Evolutionary conservation across 2,797 vertebrate genomes (phyloP).

Genomic region (Microctenopoma steveboyesi): DNA sequence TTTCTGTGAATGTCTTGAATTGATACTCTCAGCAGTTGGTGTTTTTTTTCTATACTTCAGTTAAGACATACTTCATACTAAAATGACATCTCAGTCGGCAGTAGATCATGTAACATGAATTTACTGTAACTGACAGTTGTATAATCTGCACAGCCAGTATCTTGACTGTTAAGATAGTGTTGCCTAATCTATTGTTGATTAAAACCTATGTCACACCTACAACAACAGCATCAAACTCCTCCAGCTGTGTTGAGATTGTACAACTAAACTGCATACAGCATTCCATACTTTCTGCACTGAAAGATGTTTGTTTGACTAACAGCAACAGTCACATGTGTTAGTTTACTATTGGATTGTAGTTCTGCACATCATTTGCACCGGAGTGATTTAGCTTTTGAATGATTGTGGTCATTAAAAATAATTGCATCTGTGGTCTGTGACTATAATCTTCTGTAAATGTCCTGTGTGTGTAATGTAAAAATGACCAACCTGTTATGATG

Average conservation of each 20-base stretch:
- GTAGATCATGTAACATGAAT: conserved; percentile 22
- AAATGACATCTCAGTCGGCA: conserved; percentile 49
- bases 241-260: conserved; percentile 3
- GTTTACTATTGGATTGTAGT: conserved; percentile 14
- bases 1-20: conserved; percentile 45
- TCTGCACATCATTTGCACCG: conserved; percentile 29
- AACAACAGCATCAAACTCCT: conserved; percentile 5
- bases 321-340: conserved; percentile 11
- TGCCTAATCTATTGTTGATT: conserved; percentile 58
- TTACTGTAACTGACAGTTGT: conserved; percentile 59
- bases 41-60: conserved; percentile 47
- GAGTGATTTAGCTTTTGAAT: conserved; percentile 38
- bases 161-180: conserved; percentile 69
- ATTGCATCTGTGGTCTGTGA: conserved; percentile 40
- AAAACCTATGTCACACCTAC: conserved; percentile 33
- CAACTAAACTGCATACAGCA: not conserved
- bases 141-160: conserved; percentile 65
- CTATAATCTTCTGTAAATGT: conserved; percentile 37
- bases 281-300: conserved; percentile 11
- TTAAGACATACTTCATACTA: conserved; percentile 38
- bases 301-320: not conserved
- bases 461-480: conserved; percentile 29
- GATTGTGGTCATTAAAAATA: conserved; percentile 57
- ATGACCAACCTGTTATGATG: conserved; percentile 21
- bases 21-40: conserved; percentile 53